Evolutionary conservation across 2,113 vertebrate species (phyloP), one percentile per base, ranked within the genome.

Genomic region (Indri indri): DNA sequence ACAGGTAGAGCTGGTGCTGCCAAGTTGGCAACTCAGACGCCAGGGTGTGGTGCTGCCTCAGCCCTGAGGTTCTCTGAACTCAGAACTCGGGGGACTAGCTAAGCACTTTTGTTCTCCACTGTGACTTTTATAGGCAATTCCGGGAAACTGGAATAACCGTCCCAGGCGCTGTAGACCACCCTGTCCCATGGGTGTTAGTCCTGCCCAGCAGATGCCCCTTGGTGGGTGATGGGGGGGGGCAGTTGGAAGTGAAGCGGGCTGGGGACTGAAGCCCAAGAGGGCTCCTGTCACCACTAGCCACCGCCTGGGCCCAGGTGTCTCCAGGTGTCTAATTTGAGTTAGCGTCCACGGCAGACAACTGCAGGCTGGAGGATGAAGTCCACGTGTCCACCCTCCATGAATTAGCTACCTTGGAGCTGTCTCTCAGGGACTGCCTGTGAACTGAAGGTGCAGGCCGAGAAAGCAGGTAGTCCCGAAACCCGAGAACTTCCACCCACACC

Each of bases 301-400:
- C 12, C 1, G 0, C 17, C 6, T 45, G 32, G 12, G 54, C 74
- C 82, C 65, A 25, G 12, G 9, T 3, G 17, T 63, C n/a, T 71
- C 45, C 52, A n/a, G 11, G 30, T 54, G 23, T 54, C 45, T 63
- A 17, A 45, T 3, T 0, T 61, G 66, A 87, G 37, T 84, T 27
- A 2, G 13, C 6, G 3, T 40, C 66, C 17, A 2, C 0, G 5
- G 47, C 34, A 10, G 74, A 82, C 8, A 27, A n/a, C 1, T 7
- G 5, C 6, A 42, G 47, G 3, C 11, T 8, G 30, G 54, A n/a
- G 5, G 12, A 14, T 22, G 54, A 70, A n/a, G 40, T 32, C 45
- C 32, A 11, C 1, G 8, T 47, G 23, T 74, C 61, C 16, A 5
- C 2, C 76, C 13, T 25, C n/a, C 34, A 5, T 2, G 25, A 88